These are phyloP conservation scores for Cyprinodon diabolis DNA, from an alignment of 2,797 vertebrate species.

Conservation along the genomic window DNA sequence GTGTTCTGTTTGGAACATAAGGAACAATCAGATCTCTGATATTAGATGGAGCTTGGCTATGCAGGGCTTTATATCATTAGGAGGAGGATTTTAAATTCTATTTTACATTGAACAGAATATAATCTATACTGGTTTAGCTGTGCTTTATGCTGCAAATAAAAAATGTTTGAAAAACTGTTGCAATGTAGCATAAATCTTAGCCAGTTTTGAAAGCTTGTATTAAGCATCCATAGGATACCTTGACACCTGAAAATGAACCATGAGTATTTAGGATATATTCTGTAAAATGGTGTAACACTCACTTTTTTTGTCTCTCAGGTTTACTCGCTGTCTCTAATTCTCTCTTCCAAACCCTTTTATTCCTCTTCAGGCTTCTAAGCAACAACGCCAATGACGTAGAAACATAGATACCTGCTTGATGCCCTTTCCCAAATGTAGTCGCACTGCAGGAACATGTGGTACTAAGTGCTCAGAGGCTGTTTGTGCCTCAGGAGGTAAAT, in stretches of 20 bases:
- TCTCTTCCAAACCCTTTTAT: not conserved
- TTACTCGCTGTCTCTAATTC: not conserved
- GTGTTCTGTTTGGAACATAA: too few relatives aligned
- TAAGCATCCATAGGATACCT: not conserved
- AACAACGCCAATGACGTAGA: constrained; percentile 48
- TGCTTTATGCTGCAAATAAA: not conserved
- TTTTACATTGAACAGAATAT: too few relatives aligned
- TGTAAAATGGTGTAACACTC: not conserved
- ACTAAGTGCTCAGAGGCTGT: constrained; percentile 64
- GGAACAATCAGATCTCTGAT: too few relatives aligned
- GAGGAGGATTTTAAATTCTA: too few relatives aligned
- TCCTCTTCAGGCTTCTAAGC: constrained; percentile 76
- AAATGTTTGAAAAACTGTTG: not conserved
- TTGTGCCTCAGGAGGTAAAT: constrained; percentile 79
- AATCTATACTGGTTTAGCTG: not conserved
- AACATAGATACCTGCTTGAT: constrained; percentile 71
- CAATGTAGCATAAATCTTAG: not conserved
- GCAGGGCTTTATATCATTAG: too few relatives aligned
- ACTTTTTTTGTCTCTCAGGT: too few relatives aligned
- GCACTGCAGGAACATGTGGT: constrained; percentile 75
- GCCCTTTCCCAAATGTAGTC: constrained; percentile 78
- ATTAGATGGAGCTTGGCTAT: too few relatives aligned
- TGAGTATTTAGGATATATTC: not conserved
- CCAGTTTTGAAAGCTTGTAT: not conserved
- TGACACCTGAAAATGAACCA: not conserved